phyloP scores from a whole-genome alignment of 2,888 invertebrate species.

The Sinohyriopsis cumingii region DNA sequence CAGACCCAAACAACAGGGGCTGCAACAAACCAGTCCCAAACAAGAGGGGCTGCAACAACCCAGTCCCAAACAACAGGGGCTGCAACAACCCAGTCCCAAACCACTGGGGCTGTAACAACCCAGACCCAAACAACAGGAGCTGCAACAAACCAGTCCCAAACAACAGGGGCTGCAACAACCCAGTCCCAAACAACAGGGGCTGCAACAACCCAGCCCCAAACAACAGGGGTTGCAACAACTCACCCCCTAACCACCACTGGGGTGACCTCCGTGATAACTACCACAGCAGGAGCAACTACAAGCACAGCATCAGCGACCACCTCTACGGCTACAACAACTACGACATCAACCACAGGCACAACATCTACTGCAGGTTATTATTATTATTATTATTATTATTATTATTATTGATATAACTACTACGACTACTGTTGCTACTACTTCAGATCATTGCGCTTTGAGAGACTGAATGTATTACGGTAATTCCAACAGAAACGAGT shows the following conservation, averaged over 20 bases:
- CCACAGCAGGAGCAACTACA: conserved; percentile 5
- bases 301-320: conserved; percentile 7
- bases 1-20: not conserved
- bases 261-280: no score
- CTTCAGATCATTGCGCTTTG: no score
- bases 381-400: not conserved
- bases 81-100: not conserved
- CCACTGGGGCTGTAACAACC: not conserved
- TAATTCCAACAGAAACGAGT: no score
- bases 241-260: not conserved
- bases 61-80: not conserved
- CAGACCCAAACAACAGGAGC: not conserved
- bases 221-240: not conserved
- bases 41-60: not conserved
- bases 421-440: no score
- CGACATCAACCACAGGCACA: not conserved
- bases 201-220: not conserved
- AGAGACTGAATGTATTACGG: no score
- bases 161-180: conserved; percentile 1
- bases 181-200: not conserved
- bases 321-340: conserved; percentile 4
- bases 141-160: not conserved
- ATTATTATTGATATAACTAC: not conserved
- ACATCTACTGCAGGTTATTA: not conserved
- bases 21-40: not conserved